Evolutionary conservation across 2,888 invertebrate species (phyloP), one percentile per base, ranked within the genome.

Genomic region (Drosophila longiperda): DNA sequence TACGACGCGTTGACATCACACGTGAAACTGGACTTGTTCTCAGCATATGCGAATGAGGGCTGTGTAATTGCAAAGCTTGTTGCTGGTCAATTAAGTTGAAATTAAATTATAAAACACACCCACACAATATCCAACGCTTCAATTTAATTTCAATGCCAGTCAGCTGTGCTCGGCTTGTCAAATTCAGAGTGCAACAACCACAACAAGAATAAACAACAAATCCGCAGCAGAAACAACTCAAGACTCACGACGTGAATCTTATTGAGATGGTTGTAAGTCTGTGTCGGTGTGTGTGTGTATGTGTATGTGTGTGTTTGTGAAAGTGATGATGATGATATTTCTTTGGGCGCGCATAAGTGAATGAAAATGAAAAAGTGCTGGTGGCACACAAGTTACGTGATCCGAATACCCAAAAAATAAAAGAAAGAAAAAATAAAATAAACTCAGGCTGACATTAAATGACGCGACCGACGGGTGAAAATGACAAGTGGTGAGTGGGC

Each of bases 321-420:
- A 17, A 17, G 23, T 53, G 34, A 36, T 23, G 38, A 55, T 40
- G 38, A 38, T 26, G 54, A 38, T 55, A 36, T 71, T 62, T 42
- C 49, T 34, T 34, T 29, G 33, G 6, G 36, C 32, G 48, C 55
- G 78, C 80, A 70, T 86, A 86, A 90, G 83, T 86, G 90, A 86
- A 90, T 88, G 87, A 90, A 90, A 90, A 83, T 88, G 89, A 81
- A 88, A 86, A 89, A 88, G 78, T 79, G 82, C 83, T 84, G 83
- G 68, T 76, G 73, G 85, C 54, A 84, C 79, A 77, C 75, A 76
- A 72, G 75, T 78, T 89, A 87, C 87, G 87, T 90, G 90, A 80
- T 75, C 62, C 63, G 86, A 84, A 80, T 83, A 57, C 59, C 66
- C 8, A 45, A 33, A 54, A 17, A 36, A 12, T 6, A 17, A 26